Conservation (phyloP, 2,797 vertebrate genomes). For the Denticeps clupeoides region DNA sequence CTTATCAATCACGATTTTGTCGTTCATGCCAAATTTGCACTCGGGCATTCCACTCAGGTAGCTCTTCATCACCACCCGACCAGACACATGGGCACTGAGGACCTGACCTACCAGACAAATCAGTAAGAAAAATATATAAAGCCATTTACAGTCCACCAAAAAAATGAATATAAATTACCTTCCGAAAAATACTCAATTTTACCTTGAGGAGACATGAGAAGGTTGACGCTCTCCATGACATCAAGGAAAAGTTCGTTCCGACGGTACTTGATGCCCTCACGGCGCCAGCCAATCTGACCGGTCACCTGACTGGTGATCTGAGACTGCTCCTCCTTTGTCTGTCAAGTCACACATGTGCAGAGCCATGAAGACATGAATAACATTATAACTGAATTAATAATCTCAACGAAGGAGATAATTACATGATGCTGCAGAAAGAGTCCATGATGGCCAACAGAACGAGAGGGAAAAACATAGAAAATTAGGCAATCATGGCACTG, state of each 20-base stretch:
- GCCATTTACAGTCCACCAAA: too few species aligned
- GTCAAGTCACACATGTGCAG: slow-evolving; percentile 6
- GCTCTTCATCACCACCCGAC: slow-evolving; percentile 98
- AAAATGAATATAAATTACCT: too few species aligned
- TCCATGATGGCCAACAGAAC: slow-evolving; percentile 12
- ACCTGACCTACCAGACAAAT: slow-evolving; percentile 97
- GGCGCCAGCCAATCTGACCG: slow-evolving; percentile 95
- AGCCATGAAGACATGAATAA: background rate
- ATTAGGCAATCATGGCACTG: background rate
- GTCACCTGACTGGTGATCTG: slow-evolving; percentile 99
- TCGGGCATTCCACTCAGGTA: slow-evolving; percentile 98
- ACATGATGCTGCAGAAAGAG: slow-evolving; percentile 58
- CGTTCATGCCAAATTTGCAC: slow-evolving; percentile 99
- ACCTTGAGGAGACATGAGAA: slow-evolving; percentile 98
- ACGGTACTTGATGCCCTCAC: slow-evolving; percentile 96
- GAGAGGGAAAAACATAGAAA: background rate
- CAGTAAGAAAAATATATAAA: too few species aligned
- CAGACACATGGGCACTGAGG: slow-evolving; percentile 92
- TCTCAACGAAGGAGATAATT: slow-evolving; percentile 12
- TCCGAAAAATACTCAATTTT: too few species aligned
- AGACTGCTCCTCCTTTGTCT: slow-evolving; percentile 98
- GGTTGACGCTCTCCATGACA: slow-evolving; percentile 94
- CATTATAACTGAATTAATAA: background rate
- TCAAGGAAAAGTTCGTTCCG: slow-evolving; percentile 96
- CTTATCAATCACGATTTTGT: slow-evolving; percentile 98